A percentile compares a stretch with the other conserved stretches of the same genome.
Evolutionary conservation across 2,888 invertebrate species (phyloP).

Genomic region (Eulithis testata): DNA sequence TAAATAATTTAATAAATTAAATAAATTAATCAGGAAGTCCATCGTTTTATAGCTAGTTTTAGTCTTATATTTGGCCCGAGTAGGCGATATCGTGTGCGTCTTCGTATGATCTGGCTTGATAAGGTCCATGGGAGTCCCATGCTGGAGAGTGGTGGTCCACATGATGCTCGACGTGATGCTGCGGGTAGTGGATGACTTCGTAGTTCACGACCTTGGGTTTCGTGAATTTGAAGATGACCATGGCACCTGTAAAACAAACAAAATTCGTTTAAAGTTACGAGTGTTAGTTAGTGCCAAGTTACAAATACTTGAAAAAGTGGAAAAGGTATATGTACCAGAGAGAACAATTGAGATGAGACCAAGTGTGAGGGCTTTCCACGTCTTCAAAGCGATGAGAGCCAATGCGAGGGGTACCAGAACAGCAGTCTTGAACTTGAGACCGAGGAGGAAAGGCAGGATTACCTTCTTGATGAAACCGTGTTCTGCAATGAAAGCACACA

Average conservation of each 20-base stretch:
- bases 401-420: conserved; percentile 92
- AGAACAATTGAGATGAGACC: conserved; percentile 93
- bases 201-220: conserved; percentile 95
- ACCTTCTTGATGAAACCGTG: conserved; percentile 93
- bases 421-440: conserved; percentile 94
- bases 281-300: too few species aligned
- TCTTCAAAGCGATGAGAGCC: conserved; percentile 93
- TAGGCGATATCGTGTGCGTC: conserved; percentile 86
- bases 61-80: conserved; percentile 75
- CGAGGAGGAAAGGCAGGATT: conserved; percentile 92
- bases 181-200: conserved; percentile 93
- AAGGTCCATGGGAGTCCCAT: conserved; percentile 84
- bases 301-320: neutral
- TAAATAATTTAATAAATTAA: conserved; percentile 76
- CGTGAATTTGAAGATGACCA: conserved; percentile 94
- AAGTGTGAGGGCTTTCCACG: conserved; percentile 95
- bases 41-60: conserved; percentile 60
- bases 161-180: conserved; percentile 88
- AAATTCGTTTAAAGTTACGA: too few species aligned
- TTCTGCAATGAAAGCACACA: conserved; percentile 80
- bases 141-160: conserved; percentile 85
- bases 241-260: conserved; percentile 78
- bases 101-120: conserved; percentile 85
- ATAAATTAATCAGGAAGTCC: conserved; percentile 79
- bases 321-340: conserved; percentile 82